phyloP scores from a whole-genome alignment of 1,140 invertebrate genomes.

The Trichonephila inaurata region DNA sequence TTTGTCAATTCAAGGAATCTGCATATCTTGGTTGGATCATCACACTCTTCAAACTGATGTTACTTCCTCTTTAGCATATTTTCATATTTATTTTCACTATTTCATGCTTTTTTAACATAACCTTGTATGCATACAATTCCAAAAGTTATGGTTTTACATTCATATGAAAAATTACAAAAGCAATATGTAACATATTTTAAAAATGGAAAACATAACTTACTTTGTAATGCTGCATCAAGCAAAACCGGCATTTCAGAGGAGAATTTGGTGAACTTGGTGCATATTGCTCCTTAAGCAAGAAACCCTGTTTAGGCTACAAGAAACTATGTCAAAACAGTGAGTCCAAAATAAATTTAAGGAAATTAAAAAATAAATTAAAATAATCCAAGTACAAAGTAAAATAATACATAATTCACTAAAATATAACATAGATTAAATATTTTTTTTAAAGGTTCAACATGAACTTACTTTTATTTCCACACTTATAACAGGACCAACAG shows the following conservation, averaged over 20 bases:
- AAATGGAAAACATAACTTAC: constrained; percentile 27
- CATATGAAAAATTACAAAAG: neutral
- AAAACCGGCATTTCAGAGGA: constrained; percentile 44
- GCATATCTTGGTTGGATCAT: too few species aligned
- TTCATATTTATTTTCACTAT: too few species aligned
- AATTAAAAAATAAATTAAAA: neutral
- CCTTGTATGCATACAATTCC: too few species aligned
- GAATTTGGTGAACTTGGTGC: neutral
- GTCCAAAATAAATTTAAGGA: neutral
- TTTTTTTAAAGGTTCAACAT: neutral
- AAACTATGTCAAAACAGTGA: constrained; percentile 53
- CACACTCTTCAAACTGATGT: too few species aligned
- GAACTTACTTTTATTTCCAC: constrained; percentile 72
- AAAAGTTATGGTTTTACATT: too few species aligned
- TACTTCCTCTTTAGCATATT: too few species aligned
- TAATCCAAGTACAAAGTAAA: neutral
- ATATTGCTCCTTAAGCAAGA: neutral
- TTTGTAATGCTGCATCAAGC: constrained; percentile 61
- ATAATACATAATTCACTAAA: neutral
- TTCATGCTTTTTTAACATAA: too few species aligned
- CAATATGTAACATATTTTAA: neutral
- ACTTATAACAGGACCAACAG: constrained; percentile 61
- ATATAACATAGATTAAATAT: neutral
- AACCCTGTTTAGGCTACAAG: constrained; percentile 74
- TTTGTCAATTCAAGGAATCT: too few species aligned